A percentile compares a stretch with the other conserved stretches of the same genome.
These are phyloP conservation scores for Naso thynnoides DNA, from an alignment of 2,797 vertebrate genomes.

Conservation along the genomic window DNA sequence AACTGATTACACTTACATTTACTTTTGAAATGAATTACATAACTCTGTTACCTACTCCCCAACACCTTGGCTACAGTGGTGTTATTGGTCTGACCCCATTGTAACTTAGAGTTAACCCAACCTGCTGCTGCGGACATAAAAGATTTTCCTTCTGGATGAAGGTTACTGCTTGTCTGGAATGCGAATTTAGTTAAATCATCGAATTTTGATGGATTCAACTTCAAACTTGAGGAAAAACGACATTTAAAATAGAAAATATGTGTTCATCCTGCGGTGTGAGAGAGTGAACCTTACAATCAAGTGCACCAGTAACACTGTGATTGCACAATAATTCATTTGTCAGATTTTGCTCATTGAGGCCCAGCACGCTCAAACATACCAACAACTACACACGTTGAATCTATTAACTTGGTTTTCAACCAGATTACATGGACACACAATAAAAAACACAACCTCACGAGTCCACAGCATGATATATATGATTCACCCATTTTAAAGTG, in stretches of 20 bases:
- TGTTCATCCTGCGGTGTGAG: no score
- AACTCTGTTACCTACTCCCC: no score
- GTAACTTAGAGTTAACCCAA: background rate
- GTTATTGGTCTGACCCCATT: background rate
- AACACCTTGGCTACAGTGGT: no score
- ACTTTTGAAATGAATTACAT: no score
- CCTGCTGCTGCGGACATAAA: background rate
- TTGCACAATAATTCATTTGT: no score
- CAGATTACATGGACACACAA: background rate
- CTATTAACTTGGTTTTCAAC: background rate
- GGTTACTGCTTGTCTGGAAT: background rate
- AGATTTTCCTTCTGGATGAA: no score
- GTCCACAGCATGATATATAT: no score
- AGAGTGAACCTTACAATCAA: no score
- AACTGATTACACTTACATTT: no score
- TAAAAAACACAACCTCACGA: background rate
- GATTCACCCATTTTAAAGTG: background rate
- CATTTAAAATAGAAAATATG: background rate
- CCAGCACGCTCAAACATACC: no score
- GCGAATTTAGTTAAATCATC: background rate
- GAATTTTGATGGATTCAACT: background rate
- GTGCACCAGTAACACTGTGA: no score
- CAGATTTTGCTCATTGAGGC: no score
- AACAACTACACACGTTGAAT: background rate
- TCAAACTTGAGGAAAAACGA: background rate